Percentiles rank a stretch among this genome's conserved stretches.
These are phyloP conservation scores for Pelosia muscerda DNA, from an alignment of 2,888 invertebrate genomes.

Conservation along the genomic window DNA sequence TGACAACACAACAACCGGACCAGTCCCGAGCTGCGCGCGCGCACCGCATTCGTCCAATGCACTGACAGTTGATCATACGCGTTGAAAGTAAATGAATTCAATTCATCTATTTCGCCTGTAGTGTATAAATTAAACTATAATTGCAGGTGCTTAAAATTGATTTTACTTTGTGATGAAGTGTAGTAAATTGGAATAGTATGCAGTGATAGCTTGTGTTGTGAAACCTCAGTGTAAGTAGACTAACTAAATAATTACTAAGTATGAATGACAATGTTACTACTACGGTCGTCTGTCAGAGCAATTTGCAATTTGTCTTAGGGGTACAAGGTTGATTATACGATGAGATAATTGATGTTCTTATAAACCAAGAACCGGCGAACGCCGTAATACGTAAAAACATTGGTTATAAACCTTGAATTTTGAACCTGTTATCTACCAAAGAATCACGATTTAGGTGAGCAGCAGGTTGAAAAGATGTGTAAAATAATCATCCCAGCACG, in stretches of 20 bases:
- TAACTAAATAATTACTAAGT: constrained; percentile 28
- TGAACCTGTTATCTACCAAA: not conserved
- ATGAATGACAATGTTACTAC: constrained; percentile 38
- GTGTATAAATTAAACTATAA: constrained; percentile 20
- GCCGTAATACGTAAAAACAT: not conserved
- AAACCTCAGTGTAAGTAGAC: constrained; percentile 40
- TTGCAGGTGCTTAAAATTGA: constrained; percentile 2
- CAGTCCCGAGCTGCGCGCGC: constrained; percentile 31
- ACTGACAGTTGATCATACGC: constrained; percentile 29
- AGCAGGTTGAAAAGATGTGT: not conserved
- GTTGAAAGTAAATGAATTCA: constrained; percentile 19
- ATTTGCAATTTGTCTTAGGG: not conserved
- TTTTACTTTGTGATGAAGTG: constrained; percentile 14
- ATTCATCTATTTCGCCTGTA: not conserved
- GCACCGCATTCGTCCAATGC: constrained; percentile 34
- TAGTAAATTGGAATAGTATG: not conserved
- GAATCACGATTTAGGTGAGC: not conserved
- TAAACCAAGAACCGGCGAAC: not conserved
- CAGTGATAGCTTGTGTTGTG: constrained; percentile 22
- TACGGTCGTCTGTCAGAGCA: not conserved
- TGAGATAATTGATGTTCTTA: constrained; percentile 11
- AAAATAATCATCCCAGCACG: not conserved
- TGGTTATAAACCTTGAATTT: not conserved
- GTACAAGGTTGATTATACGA: constrained; percentile 28
- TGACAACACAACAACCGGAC: constrained; percentile 23